Evolutionary conservation across 2,888 invertebrate species (phyloP).

Genomic region (Diachrysia chrysitis): DNA sequence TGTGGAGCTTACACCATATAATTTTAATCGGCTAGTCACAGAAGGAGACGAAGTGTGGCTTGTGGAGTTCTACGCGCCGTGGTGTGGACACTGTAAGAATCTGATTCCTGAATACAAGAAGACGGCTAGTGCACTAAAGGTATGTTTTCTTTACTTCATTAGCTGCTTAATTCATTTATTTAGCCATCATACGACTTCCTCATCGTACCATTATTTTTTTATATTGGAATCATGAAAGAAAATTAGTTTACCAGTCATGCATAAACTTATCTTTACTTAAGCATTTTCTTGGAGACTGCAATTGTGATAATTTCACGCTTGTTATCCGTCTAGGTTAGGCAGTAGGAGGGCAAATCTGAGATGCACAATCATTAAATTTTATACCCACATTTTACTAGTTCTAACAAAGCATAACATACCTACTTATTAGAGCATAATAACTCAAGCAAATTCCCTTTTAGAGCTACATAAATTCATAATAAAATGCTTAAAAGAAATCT

Average conservation of each 20-base stretch:
- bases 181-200: constrained; percentile 2
- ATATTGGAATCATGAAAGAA: constrained; percentile 20
- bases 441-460: too few species aligned
- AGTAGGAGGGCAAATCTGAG: neutral
- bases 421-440: too few species aligned
- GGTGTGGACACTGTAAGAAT: constrained; percentile 98
- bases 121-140: constrained; percentile 97
- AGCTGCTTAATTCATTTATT: neutral
- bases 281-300: neutral
- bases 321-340: neutral
- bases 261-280: neutral
- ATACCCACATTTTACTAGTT: neutral
- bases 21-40: constrained; percentile 95
- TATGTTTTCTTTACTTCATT: constrained; percentile 68
- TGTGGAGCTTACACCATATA: constrained; percentile 94
- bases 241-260: constrained; percentile 15
- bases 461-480: too few species aligned
- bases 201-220: neutral
- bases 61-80: constrained; percentile 98
- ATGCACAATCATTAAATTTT: neutral
- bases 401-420: too few species aligned
- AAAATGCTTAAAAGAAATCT: too few species aligned
- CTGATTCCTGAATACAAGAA: constrained; percentile 98
- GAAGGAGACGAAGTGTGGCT: constrained; percentile 97
- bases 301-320: neutral